Evolutionary conservation across 2,113 vertebrate species (phyloP).

Genomic region (Theristicus caerulescens): DNA sequence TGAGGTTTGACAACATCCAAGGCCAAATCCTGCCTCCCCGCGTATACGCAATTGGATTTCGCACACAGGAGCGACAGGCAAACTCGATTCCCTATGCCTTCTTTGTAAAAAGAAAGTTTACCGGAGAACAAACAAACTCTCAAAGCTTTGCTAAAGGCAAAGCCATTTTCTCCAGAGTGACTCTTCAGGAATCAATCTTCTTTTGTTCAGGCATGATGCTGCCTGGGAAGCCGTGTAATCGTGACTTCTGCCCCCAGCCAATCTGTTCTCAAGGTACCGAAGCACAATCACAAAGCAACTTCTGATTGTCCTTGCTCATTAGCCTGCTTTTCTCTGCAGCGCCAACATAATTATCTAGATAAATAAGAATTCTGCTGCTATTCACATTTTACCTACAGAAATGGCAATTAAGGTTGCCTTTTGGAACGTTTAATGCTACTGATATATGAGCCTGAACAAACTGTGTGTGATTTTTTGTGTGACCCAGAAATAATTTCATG

Average conservation of each 20-base stretch:
- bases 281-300: background rate
- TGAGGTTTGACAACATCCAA: background rate
- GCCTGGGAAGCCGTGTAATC: background rate
- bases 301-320: background rate
- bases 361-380: background rate
- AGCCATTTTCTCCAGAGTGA: background rate
- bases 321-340: background rate
- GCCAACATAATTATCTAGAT: background rate
- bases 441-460: background rate
- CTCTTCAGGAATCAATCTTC: background rate
- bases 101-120: background rate
- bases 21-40: background rate
- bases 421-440: background rate
- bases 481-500: background rate
- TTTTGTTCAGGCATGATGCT: background rate
- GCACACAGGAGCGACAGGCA: background rate
- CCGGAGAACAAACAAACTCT: background rate
- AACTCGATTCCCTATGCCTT: accelerated
- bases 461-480: background rate
- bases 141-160: background rate
- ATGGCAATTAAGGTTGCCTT: background rate
- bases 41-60: accelerated
- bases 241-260: background rate
- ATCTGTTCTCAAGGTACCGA: background rate
- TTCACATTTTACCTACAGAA: background rate